Conservation (phyloP, 2,113 vertebrate genomes). For the Dicerorhinus sumatrensis region DNA sequence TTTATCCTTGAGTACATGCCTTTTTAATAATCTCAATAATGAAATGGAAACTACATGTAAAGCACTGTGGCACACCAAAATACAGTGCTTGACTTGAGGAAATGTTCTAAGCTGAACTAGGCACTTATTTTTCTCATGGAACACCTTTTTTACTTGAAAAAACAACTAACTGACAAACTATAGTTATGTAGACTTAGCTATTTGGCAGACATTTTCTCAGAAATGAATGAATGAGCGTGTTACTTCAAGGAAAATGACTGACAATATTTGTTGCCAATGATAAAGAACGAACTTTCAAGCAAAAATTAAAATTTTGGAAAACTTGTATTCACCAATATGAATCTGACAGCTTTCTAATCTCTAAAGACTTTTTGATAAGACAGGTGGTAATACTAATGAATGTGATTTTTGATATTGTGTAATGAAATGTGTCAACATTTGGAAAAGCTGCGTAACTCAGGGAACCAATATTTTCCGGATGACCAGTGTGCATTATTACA, state of each 20-base stretch:
- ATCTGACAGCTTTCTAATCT: background rate
- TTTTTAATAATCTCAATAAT: background rate
- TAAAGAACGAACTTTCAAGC: background rate
- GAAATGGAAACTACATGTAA: background rate
- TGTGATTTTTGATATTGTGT: background rate
- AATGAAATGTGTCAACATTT: background rate
- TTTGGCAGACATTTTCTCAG: background rate
- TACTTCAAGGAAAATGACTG: background rate
- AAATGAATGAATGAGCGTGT: background rate
- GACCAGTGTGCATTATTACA: background rate
- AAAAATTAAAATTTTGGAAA: constrained; percentile 17
- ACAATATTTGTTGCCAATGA: background rate
- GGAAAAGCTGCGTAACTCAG: background rate
- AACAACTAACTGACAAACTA: background rate
- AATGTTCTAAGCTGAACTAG: background rate
- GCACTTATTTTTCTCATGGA: background rate
- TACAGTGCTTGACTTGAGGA: background rate
- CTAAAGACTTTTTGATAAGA: background rate
- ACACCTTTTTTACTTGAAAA: background rate
- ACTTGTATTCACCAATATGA: background rate
- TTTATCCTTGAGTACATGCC: background rate
- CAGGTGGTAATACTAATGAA: background rate
- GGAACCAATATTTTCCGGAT: background rate
- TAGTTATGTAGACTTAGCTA: background rate
- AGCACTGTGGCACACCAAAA: background rate